Evolutionary conservation across 2,797 vertebrate genomes (phyloP).

Genomic region (Rousettus madagascariensis): DNA sequence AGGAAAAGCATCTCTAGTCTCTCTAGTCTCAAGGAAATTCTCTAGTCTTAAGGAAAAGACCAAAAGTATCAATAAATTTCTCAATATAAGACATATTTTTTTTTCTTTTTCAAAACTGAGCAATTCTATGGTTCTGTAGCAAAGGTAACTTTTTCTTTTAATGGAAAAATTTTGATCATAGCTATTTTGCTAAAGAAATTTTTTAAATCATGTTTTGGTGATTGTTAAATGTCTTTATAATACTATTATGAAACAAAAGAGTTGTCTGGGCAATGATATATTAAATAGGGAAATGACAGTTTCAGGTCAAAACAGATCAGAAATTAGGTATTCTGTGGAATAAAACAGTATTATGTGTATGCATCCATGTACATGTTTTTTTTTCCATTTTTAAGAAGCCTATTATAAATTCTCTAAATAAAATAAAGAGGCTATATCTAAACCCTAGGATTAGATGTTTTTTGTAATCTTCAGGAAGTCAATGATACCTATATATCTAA

Average conservation of each 20-base stretch:
- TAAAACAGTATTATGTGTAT: not conserved
- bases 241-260: not conserved
- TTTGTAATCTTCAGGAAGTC: not conserved
- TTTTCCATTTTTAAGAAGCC: not conserved
- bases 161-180: not conserved
- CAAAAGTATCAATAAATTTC: not conserved
- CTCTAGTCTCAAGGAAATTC: not conserved
- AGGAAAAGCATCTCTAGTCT: not conserved
- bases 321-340: not conserved
- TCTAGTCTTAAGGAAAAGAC: not conserved
- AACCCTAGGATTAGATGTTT: not conserved
- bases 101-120: constrained; percentile 5
- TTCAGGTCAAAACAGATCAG: not conserved
- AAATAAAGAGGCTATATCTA: not conserved
- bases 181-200: not conserved
- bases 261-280: not conserved
- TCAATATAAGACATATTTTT: not conserved
- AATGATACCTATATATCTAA: not conserved
- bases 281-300: not conserved
- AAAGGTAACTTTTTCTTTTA: not conserved
- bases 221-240: not conserved
- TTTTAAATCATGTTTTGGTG: not conserved
- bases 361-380: not conserved
- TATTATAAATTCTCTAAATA: not conserved
- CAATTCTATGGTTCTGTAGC: not conserved